Evolutionary conservation across 2,113 vertebrate species (phyloP), one percentile per base, ranked within the genome.

Genomic region (Plecturocebus donacophilus): DNA sequence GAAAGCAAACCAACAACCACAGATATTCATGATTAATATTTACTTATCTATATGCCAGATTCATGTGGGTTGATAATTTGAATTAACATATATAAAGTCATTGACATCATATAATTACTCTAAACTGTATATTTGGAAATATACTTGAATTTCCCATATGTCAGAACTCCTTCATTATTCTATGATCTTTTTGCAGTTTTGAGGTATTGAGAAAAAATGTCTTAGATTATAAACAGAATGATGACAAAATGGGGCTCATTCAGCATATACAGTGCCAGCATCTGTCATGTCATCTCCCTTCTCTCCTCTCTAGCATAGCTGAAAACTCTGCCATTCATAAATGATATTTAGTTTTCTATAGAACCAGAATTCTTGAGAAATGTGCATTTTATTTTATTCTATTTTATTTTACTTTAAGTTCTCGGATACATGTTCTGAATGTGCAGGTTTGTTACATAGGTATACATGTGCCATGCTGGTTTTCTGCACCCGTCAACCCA

Each of bases 121-220:
- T 40, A 77, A 79, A 70, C n/a, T 80, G 16, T 70, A 70, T 38
- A 56, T 95, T 95, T 88, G 56, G 45, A 73, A 96, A 87, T 20
- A 32, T 81, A 32, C 17, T 75, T 76, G 32, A 87, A 94, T 94
- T 87, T 95, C 91, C 56, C 75, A 68, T 75, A 42, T 75, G 61
- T 84, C 45, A 85, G 42, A 92, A 89, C 38, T 84, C 47, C 77
- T 90, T 79, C 90, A 91, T 94, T 94, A 85, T 87, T 90, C 70
- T 89, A 6, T 87, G 32, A 79, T 75, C 20, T 27, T 70, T 81
- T 93, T 75, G 19, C 32, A 91, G 49, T 85, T 88, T 95, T 94
- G 96, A 61, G 20, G 19, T 64, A 27, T 64, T 81, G 21, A 52
- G 40, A 7, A 7, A 56, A 86, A 91, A 81, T 82, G 76, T n/a